These are phyloP conservation scores for Limnephilus marmoratus DNA, from an alignment of 2,888 invertebrate species.

Conservation along the genomic window DNA sequence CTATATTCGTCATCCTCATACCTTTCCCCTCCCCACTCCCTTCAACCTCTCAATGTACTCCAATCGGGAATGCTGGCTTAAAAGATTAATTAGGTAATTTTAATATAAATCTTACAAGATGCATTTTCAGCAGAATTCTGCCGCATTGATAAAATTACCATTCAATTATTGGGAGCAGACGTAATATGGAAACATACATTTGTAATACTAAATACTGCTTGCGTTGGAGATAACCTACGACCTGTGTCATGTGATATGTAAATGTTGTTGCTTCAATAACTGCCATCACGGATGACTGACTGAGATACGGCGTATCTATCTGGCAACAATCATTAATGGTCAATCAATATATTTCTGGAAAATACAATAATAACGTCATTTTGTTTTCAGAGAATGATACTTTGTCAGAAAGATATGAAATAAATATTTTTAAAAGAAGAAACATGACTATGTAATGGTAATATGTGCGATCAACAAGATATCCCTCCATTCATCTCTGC, in stretches of 20 bases:
- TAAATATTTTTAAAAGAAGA: background rate
- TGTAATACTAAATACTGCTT: background rate
- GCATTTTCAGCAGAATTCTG: constrained; percentile 3
- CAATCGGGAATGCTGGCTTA: too few species aligned
- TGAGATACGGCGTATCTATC: background rate
- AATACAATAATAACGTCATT: background rate
- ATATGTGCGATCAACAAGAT: too few species aligned
- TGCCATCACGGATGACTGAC: background rate
- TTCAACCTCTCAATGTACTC: too few species aligned
- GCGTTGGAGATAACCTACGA: background rate
- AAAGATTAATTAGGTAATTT: too few species aligned
- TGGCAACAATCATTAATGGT: background rate
- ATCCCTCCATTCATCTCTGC: too few species aligned
- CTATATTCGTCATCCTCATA: too few species aligned
- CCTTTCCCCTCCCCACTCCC: too few species aligned
- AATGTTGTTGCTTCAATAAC: background rate
- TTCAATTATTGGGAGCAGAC: background rate
- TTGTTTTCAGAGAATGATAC: constrained; percentile 4
- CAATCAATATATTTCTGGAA: constrained; percentile 14
- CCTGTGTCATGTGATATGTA: background rate
- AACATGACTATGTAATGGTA: background rate
- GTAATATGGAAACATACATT: background rate
- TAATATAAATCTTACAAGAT: background rate
- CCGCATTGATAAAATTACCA: background rate
- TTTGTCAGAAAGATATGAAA: background rate